Evolutionary conservation across 1,140 invertebrate species (phyloP), one percentile per base, ranked within the genome.

Genomic region (Agrilus planipennis): DNA sequence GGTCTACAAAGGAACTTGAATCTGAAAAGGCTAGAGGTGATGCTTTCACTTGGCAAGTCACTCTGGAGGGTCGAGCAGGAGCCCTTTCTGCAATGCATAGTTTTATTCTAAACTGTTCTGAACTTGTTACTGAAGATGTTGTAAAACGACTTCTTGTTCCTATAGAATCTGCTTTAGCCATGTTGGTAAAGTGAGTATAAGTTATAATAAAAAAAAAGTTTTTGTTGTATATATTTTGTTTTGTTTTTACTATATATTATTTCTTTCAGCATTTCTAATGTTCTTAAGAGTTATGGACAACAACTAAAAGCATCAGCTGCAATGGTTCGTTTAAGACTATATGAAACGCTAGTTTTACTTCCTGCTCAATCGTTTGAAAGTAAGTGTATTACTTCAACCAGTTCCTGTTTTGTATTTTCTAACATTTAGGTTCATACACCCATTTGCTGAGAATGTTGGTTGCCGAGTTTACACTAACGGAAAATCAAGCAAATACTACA

Each of bases 31-130:
- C 89, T 0, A 73, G 94, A 43, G 95, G 95, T 5, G 95, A 99
- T 71, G 86, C 90, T 1, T 98, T 98, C 61, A 99, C 94, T 27
- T 99, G 95, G 95, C 92, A 97, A 72, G 88, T 98, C 14, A 95
- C 93, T 1, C 65, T 99, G 31, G 93, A 98, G 71, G 91, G 90
- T 11, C 72, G 95, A 40, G 89, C 94, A 11, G 95, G 95, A 1
- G 95, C 95, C 9, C 63, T 99, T 3, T 91, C 90, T 11, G 86
- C 89, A 0, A 89, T 98, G 76, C 81, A 95, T 53, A 94, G 90
- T 61, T 88, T 98, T 58, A 60, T 98, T 4, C 64, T 83, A 5
- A 81, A 94, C 61, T 96, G 92, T 58, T 81, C 85, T 3, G 88
- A 94, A 50, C 67, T 95, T 25, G 73, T 93, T 4, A 90, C 79